Conservation (phyloP, 2,888 invertebrate genomes). For the Pammene aurita region DNA sequence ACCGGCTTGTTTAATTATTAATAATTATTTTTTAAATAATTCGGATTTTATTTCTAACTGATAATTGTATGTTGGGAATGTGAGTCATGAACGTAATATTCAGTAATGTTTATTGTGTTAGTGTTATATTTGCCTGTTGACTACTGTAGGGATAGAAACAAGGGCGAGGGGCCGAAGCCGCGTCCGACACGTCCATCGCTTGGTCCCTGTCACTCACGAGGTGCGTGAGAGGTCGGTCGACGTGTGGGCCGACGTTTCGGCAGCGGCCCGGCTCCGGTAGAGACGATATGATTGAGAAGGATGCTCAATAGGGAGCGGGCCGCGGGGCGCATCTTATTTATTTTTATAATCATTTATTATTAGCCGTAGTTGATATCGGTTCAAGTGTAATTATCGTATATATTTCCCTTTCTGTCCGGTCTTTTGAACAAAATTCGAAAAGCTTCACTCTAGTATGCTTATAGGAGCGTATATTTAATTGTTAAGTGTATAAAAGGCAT, state of each 20-base stretch:
- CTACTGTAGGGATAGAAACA: slow-evolving; percentile 53
- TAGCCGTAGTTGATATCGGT: slow-evolving; percentile 71
- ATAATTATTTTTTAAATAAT: slow-evolving; percentile 65
- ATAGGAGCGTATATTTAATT: slow-evolving; percentile 73
- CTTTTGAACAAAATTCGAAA: slow-evolving; percentile 65
- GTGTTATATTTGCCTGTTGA: slow-evolving; percentile 60
- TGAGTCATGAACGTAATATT: slow-evolving; percentile 57
- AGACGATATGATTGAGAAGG: slow-evolving; percentile 52
- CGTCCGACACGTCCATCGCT: neutral
- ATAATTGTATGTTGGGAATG: slow-evolving; percentile 46
- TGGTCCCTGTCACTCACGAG: slow-evolving; percentile 12
- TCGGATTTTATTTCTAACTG: slow-evolving; percentile 60
- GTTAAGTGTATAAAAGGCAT: slow-evolving; percentile 80
- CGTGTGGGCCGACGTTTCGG: neutral
- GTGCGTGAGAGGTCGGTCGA: neutral
- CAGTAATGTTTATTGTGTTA: slow-evolving; percentile 57
- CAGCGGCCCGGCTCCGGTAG: slow-evolving; percentile 11
- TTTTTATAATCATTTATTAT: slow-evolving; percentile 82
- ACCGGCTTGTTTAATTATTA: slow-evolving; percentile 63
- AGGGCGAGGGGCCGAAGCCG: neutral
- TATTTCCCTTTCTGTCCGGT: slow-evolving; percentile 39
- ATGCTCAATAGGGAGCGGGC: slow-evolving; percentile 64
- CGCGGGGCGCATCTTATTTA: slow-evolving; percentile 76
- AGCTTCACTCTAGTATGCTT: slow-evolving; percentile 67
- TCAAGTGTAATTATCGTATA: slow-evolving; percentile 66